A percentile compares a stretch with the other conserved stretches of the same genome.
phyloP scores from a whole-genome alignment of 2,797 vertebrate genomes.

The Phoxinus dragarum region DNA sequence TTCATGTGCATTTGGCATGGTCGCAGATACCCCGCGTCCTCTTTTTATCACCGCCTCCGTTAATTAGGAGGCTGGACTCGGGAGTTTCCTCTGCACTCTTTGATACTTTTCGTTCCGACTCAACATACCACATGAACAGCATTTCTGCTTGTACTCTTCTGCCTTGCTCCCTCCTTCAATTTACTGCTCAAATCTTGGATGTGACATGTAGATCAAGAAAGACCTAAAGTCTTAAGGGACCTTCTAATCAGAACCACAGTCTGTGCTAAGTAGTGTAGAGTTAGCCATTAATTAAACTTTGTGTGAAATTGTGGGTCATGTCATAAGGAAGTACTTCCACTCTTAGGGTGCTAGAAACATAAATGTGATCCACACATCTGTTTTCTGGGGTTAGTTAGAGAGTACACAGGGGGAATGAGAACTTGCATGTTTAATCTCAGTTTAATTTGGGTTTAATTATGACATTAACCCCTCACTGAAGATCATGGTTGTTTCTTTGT shows the following conservation, averaged over 20 bases:
- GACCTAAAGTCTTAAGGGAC: neutral
- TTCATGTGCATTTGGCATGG: slow-evolving; percentile 83
- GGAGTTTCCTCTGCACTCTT: slow-evolving; percentile 63
- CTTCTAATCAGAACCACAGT: slow-evolving; percentile 52
- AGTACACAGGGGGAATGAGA: slow-evolving; percentile 32
- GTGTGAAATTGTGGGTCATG: slow-evolving; percentile 38
- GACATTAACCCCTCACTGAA: slow-evolving; percentile 23
- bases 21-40: slow-evolving; percentile 80
- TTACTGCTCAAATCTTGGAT: slow-evolving; percentile 42
- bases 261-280: slow-evolving; percentile 30
- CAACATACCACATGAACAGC: slow-evolving; percentile 63
- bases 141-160: slow-evolving; percentile 48
- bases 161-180: slow-evolving; percentile 31
- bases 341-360: slow-evolving; percentile 40
- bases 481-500: slow-evolving; percentile 19
- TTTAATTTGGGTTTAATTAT: slow-evolving; percentile 40
- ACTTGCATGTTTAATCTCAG: slow-evolving; percentile 11
- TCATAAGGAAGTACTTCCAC: slow-evolving; percentile 30
- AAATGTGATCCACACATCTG: slow-evolving; percentile 49
- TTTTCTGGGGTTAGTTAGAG: slow-evolving; percentile 40
- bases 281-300: slow-evolving; percentile 61
- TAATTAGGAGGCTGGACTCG: slow-evolving; percentile 84
- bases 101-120: slow-evolving; percentile 62
- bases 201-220: slow-evolving; percentile 38
- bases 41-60: slow-evolving; percentile 82